These are phyloP conservation scores for Garrulus glandarius DNA, from an alignment of 2,797 vertebrate species.

Conservation along the genomic window DNA sequence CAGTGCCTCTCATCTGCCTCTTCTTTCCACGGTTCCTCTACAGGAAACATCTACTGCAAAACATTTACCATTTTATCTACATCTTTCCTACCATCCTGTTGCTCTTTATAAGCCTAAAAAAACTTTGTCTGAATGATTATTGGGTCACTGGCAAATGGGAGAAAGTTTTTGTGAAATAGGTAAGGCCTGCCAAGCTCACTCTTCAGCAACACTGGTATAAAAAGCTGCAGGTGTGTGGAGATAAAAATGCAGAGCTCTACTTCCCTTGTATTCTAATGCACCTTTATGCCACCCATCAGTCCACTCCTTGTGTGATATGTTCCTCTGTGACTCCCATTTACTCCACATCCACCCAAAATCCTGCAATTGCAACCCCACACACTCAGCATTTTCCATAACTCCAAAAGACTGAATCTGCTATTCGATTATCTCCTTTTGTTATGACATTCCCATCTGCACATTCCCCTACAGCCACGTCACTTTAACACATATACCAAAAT, in stretches of 20 bases:
- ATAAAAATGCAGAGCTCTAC: neutral
- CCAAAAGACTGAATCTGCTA: neutral
- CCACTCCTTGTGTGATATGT: neutral
- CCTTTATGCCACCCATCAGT: neutral
- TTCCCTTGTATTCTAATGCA: neutral
- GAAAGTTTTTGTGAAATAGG: neutral
- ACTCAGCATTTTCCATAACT: neutral
- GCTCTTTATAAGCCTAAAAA: neutral
- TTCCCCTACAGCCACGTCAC: neutral
- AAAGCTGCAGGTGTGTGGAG: neutral
- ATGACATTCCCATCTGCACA: neutral
- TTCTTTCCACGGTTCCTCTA: neutral
- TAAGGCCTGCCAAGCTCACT: neutral
- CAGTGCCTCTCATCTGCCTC: neutral
- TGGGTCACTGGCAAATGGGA: neutral
- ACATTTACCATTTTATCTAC: neutral
- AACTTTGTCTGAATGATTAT: neutral
- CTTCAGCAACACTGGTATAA: neutral
- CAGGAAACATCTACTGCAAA: neutral
- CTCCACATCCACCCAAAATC: neutral
- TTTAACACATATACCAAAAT: neutral
- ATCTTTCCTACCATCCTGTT: neutral
- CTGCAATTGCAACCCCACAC: neutral
- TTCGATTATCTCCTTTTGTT: neutral
- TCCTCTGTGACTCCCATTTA: neutral